Base-by-base conservation (phyloP, 2,888 invertebrate genomes). In the Ectemnius continuus region DNA sequence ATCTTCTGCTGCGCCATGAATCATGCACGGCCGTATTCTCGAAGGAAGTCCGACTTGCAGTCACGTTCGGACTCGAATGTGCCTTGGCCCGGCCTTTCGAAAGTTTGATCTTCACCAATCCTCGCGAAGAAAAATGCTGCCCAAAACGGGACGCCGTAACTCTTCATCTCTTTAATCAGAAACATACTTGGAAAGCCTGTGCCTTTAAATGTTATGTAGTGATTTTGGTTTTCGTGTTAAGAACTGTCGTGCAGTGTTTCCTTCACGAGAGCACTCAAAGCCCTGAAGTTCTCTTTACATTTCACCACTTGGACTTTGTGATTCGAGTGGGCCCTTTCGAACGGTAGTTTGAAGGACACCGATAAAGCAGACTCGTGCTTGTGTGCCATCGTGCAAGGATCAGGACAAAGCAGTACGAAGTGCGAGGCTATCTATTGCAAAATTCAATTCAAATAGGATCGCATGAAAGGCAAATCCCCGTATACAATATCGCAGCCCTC, bases 41-140 rank as follows among this genome's bases (percentile, higher is more conserved):
- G 72, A 67, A 67, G 70, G 23, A 48, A 67, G 68, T 61, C 65
- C 71, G 57, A 65, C 18, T 18, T 64, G 67, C 62, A 47, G 62
- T 74, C 62, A 67, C 58, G 52, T 65, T 64, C 67, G 60, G 57
- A 66, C 46, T 66, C 36, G 46, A 28, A 56, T 57, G 52, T 48
- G 11, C 11, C 52, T 16, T 52, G 14, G n/a, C 26, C n/a, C 26
- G 26, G 28, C 2, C 3, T 56, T 56, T 62, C 16, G 46, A 26
- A 60, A 52, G 16, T 52, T 52, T 36, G 6, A 28, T 36, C 36
- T 58, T 26, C 20, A 2, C 18, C 26, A 20, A 20, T 18, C 26
- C 26, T 20, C 26, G 6, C 4, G 13, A 20, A 23, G 16, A 18
- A 16, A 20, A 5, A 6, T 58, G 14, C 0, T 20, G 8, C 57